These are phyloP conservation scores for Apis mellifera DNA, from an alignment of 1,140 invertebrate species.

Conservation along the genomic window Amel_HAv3.1 CM009940.2:7483501-7484000, in stretches of 20 bases:
- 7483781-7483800: too few relatives aligned
- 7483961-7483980: slow-evolving; percentile 21
- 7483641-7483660: neutral
- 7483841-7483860: neutral
- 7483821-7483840: neutral
- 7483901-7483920: slow-evolving; percentile 5
- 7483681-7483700: neutral
- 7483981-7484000: neutral
- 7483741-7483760: neutral
- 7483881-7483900: neutral
- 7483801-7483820: too few relatives aligned
- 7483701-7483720: slow-evolving; percentile 7
- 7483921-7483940: slow-evolving; percentile 48
- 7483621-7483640: neutral
- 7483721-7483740: slow-evolving; percentile 19
- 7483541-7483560: neutral
- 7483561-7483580: neutral
- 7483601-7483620: slow-evolving; percentile 18
- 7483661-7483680: neutral
- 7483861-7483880: neutral
- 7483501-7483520: neutral
- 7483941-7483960: slow-evolving; percentile 60
- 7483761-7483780: too few relatives aligned
- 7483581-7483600: neutral
- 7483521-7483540: neutral